Evolutionary conservation across 2,888 invertebrate species (phyloP).

Genomic region (Mythimna lalbum): DNA sequence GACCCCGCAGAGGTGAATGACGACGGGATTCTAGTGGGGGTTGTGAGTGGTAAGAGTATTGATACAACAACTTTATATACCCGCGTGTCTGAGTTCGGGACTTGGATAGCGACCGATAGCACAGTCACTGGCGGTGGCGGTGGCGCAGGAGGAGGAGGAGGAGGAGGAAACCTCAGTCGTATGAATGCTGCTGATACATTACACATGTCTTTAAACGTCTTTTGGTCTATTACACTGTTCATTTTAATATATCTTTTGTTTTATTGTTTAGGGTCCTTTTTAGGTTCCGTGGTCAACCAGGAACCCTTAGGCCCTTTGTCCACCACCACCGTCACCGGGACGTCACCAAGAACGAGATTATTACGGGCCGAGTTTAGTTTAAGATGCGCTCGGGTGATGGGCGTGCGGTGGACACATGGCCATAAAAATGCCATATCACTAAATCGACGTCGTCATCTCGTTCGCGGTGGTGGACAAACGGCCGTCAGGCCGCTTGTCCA

Average conservation of each 20-base stretch:
- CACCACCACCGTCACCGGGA: no score
- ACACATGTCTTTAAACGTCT: constrained; percentile 33
- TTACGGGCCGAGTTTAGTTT: no score
- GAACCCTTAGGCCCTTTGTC: no score
- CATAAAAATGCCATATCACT: no score
- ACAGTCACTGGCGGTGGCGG: background rate
- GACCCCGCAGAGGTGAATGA: constrained; percentile 66
- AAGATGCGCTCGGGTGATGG: no score
- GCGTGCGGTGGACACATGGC: no score
- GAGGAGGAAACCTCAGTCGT: background rate
- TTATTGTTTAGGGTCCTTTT: constrained; percentile 48
- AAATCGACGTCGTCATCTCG: no score
- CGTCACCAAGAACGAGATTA: no score
- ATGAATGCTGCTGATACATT: constrained; percentile 23
- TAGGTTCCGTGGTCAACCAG: no score
- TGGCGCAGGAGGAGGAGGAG: background rate
- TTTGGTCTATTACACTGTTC: constrained; percentile 67
- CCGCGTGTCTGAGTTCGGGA: constrained; percentile 63
- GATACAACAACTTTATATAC: constrained; percentile 76
- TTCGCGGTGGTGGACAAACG: no score
- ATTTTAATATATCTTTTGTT: constrained; percentile 75
- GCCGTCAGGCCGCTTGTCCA: no score
- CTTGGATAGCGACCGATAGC: constrained; percentile 70
- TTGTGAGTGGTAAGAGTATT: constrained; percentile 81
- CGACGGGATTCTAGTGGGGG: constrained; percentile 73